Base-by-base conservation (phyloP, 2,113 vertebrate genomes). In the Carollia perspicillata region DNA sequence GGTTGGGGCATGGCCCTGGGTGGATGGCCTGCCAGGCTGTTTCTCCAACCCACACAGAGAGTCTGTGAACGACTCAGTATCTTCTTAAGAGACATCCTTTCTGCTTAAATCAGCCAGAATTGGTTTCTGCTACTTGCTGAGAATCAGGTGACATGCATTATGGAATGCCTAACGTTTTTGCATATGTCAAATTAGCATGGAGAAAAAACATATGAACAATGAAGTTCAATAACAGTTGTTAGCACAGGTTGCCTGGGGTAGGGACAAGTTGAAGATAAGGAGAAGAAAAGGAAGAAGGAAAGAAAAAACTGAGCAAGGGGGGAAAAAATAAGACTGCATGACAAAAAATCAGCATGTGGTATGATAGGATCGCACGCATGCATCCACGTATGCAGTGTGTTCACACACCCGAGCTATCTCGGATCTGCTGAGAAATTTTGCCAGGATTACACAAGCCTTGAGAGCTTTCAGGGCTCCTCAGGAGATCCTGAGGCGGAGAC, bases 191-290 rank as follows among this genome's bases (percentile, higher is more conserved):
- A 86, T 90, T n/a, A 60, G 49, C 90, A 44, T 0, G 6, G 83
- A 85, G 96, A 68, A 90, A 90, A 96, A 95, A 30, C n/a, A 8
- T n/a, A 40, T 84, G 87, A 79, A 77, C 35, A 84, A 84, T 60
- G 77, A 65, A 35, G n/a, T 88, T 63, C 93, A 94, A 84, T 5
- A 33, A 40, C 55, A 3, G 77, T 51, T 71, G 71, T 66, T 17
- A 65, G 84, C 69, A n/a, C 55, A 85, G 65, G 30, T 65, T 92
- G 63, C 37, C 79, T 84, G 17, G 49, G 40, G 69, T 8, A n/a
- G 92, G 53, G 11, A 11, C 53, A 63, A 63, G 35, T 40, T 72
- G 11, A 89, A 84, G 77, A 66, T 23, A 12, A 74, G 35, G 79
- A 88, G n/a, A 66, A n/a, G 58, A 58, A 81, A 47, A 86, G 55